Base-by-base conservation (phyloP, 2,113 vertebrate species). In the Catharus fuscescens region DNA sequence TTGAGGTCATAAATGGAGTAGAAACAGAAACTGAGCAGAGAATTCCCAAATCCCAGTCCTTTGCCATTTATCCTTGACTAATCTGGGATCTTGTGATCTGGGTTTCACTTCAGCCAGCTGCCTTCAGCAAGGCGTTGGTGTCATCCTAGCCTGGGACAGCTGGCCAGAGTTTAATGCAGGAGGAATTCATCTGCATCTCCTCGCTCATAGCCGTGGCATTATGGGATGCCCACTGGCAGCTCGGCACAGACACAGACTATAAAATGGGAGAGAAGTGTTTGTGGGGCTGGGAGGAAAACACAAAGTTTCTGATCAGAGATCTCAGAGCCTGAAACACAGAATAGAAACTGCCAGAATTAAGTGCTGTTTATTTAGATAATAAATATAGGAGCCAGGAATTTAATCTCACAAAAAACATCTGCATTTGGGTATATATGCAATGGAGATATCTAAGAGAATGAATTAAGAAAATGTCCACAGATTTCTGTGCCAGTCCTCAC, bases 71-170 rank as follows among this genome's bases (percentile, higher is more conserved):
- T 95, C 70, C 74, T 66, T 40, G 34, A 44, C 56, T 93, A 31
- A 86, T 93, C 60, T 74, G 67, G 9, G 80, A 32, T 74, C 38
- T 80, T 15, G 21, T 93, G 93, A 80, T 86, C 71, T n/a, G n/a
- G 74, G 29, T 54, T 95, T 95, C 52, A 20, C 85, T 96, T 70
- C 26, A 78, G 38, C 81, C 94, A 96, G 85, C 84, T 96, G 93
- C 93, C 88, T 83, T 59, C 74, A 54, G 59, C 45, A n/a, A 73
- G 71, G 47, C 2, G 0, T 40, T 85, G 76, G 78, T 91, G 91
- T 95, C 78, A 94, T 52, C 60, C 90, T 95, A 95, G 79, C 60
- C 79, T 73, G 47, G 79, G 90, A 90, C 92, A 95, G 87, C 87
- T 96, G 93, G 91, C 47, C 2, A 5, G 50, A 59, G 56, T 69